Evolutionary conservation across 2,797 vertebrate species (phyloP).

Genomic region (Catamblyrhynchus diadema): DNA sequence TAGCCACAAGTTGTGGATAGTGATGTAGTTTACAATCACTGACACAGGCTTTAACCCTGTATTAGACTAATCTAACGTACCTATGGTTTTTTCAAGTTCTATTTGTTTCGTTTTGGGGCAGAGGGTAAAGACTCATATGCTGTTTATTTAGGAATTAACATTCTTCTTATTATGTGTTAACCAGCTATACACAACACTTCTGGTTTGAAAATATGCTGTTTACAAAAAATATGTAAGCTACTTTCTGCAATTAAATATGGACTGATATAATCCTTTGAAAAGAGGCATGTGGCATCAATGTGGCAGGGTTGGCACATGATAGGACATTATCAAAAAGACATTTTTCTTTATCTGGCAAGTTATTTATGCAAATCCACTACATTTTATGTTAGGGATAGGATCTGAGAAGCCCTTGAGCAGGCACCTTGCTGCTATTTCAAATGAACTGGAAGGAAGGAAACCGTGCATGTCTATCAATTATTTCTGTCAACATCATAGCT

Average conservation of each 20-base stretch:
- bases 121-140: slow-evolving; percentile 15
- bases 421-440: neutral
- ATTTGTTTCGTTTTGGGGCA: neutral
- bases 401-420: neutral
- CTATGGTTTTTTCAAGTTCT: neutral
- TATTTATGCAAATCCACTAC: neutral
- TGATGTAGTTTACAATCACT: neutral
- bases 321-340: neutral
- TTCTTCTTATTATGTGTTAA: slow-evolving; percentile 54
- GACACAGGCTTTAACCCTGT: neutral
- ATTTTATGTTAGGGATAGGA: neutral
- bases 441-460: neutral
- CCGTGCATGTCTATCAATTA: neutral
- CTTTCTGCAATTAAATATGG: slow-evolving; percentile 42
- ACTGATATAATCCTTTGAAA: slow-evolving; percentile 36
- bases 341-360: neutral
- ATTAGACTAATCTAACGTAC: neutral
- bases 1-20: neutral
- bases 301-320: slow-evolving; percentile 1
- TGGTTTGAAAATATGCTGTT: slow-evolving; percentile 64
- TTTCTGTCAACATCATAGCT: neutral
- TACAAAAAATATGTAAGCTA: slow-evolving; percentile 49
- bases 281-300: slow-evolving; percentile 23
- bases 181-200: slow-evolving; percentile 45
- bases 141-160: slow-evolving; percentile 33